A percentile compares a stretch with the other conserved stretches of the same genome.
Conservation (phyloP, 2,797 vertebrate genomes). For the Lepus townsendii region DNA sequence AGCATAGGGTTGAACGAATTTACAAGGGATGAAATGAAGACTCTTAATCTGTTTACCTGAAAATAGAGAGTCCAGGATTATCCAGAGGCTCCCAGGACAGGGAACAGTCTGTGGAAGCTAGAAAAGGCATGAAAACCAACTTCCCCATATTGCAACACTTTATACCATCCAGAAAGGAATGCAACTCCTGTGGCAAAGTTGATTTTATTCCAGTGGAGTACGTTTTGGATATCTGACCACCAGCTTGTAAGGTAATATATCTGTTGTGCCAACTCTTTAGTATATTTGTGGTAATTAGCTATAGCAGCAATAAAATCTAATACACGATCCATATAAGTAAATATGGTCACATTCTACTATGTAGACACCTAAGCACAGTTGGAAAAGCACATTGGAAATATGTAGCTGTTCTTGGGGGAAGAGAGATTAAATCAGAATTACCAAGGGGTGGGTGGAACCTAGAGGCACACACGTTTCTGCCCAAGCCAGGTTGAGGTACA, state of each 20-base stretch:
- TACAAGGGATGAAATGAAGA: background rate
- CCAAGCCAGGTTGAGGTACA: accelerated
- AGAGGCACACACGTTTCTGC: background rate
- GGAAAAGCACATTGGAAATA: background rate
- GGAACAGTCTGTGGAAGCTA: background rate
- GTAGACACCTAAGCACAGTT: background rate
- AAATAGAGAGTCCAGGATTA: background rate
- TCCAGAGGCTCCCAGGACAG: no score
- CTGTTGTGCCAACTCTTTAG: background rate
- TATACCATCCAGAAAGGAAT: background rate
- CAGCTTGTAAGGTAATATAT: background rate
- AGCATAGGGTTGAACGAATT: background rate
- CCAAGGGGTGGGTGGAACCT: accelerated
- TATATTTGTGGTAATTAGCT: background rate
- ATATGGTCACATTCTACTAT: background rate
- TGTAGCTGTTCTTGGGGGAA: background rate
- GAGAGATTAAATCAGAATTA: background rate
- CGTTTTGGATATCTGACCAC: background rate
- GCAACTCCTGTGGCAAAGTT: background rate
- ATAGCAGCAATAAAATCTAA: background rate
- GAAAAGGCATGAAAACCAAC: background rate
- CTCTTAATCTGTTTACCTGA: background rate
- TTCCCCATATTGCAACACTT: background rate
- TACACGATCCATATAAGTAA: background rate
- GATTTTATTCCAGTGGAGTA: background rate